Percentiles rank a stretch among this genome's conserved stretches.
These are phyloP conservation scores for Pterophyllum scalare DNA, from an alignment of 2,113 vertebrate genomes.

Conservation along the genomic window DNA sequence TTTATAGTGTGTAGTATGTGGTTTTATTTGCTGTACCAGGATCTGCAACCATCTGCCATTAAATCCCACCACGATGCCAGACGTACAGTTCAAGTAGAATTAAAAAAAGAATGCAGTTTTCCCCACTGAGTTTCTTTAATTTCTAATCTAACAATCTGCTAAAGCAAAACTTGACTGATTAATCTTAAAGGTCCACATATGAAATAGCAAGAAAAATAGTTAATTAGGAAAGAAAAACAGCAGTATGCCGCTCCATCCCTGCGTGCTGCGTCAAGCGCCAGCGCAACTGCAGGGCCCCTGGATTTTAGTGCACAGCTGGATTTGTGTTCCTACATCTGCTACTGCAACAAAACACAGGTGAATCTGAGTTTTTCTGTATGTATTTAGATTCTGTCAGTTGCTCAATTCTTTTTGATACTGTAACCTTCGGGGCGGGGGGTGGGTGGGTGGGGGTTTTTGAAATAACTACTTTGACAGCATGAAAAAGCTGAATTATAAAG, in stretches of 20 bases:
- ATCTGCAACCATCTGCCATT: slow-evolving; percentile 7
- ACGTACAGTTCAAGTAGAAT: slow-evolving; percentile 5
- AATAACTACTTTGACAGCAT: background rate
- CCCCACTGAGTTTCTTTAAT: background rate
- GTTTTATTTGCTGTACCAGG: background rate
- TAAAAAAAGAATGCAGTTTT: background rate
- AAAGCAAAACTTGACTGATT: background rate
- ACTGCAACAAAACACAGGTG: background rate
- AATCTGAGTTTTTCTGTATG: background rate
- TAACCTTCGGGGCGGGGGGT: background rate
- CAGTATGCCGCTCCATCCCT: background rate
- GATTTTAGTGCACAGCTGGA: slow-evolving; percentile 11
- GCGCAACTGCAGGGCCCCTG: background rate
- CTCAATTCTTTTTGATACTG: background rate
- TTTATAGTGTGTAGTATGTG: background rate
- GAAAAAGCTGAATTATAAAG: background rate
- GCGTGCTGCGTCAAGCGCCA: background rate
- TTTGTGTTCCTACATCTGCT: slow-evolving; percentile 14
- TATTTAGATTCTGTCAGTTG: background rate
- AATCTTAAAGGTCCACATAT: background rate
- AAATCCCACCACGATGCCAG: background rate
- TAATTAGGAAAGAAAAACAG: slow-evolving; percentile 10
- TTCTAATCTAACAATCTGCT: slow-evolving; percentile 9
- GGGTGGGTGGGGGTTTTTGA: background rate
- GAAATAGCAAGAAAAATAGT: background rate